These are phyloP conservation scores for Scolopax mira DNA, from an alignment of 2,113 vertebrate species.

Conservation along the genomic window DNA sequence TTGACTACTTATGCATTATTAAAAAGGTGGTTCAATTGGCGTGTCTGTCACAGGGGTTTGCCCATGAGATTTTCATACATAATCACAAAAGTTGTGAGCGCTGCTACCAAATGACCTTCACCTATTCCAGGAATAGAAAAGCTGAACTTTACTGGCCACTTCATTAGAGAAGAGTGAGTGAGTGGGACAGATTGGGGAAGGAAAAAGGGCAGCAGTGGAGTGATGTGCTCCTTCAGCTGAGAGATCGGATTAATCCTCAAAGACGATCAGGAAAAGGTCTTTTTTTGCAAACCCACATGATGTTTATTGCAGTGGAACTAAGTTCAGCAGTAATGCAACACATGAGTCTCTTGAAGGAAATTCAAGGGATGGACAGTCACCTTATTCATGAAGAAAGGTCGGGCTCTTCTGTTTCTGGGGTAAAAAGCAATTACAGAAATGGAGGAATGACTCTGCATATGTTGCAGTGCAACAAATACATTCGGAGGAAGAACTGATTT, in stretches of 20 bases:
- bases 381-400: not conserved
- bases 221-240: not conserved
- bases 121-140: not conserved
- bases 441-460: not conserved
- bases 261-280: not conserved
- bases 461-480: not conserved
- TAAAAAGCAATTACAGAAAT: not conserved
- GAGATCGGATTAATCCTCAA: not conserved
- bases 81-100: accelerated
- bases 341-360: not conserved
- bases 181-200: not conserved
- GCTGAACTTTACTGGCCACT: not conserved
- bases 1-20: not conserved
- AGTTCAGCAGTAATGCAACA: not conserved
- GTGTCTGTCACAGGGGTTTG: not conserved
- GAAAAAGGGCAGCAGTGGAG: not conserved
- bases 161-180: not conserved
- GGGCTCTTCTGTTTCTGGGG: not conserved
- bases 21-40: not conserved
- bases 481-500: not conserved
- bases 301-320: not conserved
- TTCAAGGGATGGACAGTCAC: not conserved
- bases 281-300: not conserved
- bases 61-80: not conserved
- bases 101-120: not conserved